Evolutionary conservation across 2,888 invertebrate genomes (phyloP), one percentile per base, ranked within the genome.

Genomic region (Salticus scenicus): DNA sequence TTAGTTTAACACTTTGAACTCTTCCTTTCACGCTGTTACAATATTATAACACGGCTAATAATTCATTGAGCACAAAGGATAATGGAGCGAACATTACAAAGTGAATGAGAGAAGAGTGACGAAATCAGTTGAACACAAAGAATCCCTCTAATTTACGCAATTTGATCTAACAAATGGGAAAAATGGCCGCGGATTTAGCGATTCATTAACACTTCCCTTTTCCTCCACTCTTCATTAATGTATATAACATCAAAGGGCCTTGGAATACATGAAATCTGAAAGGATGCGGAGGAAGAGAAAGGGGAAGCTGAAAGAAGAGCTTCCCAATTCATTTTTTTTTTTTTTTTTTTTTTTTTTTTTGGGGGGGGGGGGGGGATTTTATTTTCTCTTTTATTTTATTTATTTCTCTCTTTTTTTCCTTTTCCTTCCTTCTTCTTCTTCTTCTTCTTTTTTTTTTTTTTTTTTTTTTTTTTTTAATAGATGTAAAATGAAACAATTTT

Each of bases 201-300:
- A 8, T 57, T 5, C 4, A 57, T 57, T 57, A 57, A 57, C 57
- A 57, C 57, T 57, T 57, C 57, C 57, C 24, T 57, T 57, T 57
- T 57, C 24, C 24, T 24, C 57, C 24, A 4, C 12, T 7, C 57
- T 57, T 24, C 24, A 24, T 12, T 24, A 17, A 7, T 4, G 57
- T 24, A 57, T 57, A 24, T 5, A 57, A 24, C 24, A 24, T 17
- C n/a, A 10, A 14, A 47, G 17, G 42, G 42, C 42, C 42, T 47
- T 47, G 42, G 42, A 12, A 47, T 17, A 7, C 42, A 47, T 17
- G 42, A 47, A 47, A 47, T 47, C 2, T 1, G 17, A 47, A 12
- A 5, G 17, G 42, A 47, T 5, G 17, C 10, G 17, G 42, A 47
- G 17, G 10, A 47, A 47, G 42, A 17, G n/a, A 14, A 17, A 2